phyloP scores from a whole-genome alignment of 1,140 invertebrate genomes.

The Rhynchophorus ferrugineus region DNA sequence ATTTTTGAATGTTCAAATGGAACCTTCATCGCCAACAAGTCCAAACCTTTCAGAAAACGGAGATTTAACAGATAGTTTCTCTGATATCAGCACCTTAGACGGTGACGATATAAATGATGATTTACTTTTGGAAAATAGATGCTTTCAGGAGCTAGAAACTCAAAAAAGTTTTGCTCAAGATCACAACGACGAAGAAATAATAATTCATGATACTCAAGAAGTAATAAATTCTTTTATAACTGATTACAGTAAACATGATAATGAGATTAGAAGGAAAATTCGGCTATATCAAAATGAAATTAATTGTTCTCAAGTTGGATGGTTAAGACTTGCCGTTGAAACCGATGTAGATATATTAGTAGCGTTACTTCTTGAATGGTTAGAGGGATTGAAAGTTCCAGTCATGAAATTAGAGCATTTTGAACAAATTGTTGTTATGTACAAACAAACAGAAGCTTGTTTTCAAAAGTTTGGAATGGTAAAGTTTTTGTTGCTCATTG shows the following conservation, averaged over 20 bases:
- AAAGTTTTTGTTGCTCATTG: conserved; percentile 23
- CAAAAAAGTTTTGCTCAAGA: conserved; percentile 32
- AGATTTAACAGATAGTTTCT: conserved; percentile 24
- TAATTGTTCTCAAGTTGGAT: conserved; percentile 58
- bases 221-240: conserved; percentile 40
- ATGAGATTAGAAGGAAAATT: conserved; percentile 45
- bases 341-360: conserved; percentile 53
- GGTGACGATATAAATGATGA: conserved; percentile 32
- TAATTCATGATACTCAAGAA: conserved; percentile 24
- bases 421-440: conserved; percentile 56
- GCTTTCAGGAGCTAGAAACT: conserved; percentile 36
- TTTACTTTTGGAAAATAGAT: conserved; percentile 33
- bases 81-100: conserved; percentile 33
- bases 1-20: conserved; percentile 23
- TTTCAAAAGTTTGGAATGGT: conserved; percentile 56
- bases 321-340: conserved; percentile 58
- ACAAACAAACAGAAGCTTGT: conserved; percentile 51
- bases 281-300: conserved; percentile 54
- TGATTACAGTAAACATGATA: conserved; percentile 48
- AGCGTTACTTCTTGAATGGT: conserved; percentile 60
- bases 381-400: conserved; percentile 60
- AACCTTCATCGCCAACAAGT: conserved; percentile 28
- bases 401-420: conserved; percentile 59
- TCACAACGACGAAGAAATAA: conserved; percentile 20
- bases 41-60: conserved; percentile 33